A percentile compares a stretch with the other conserved stretches of the same genome.
phyloP scores from a whole-genome alignment of 2,888 invertebrate genomes.

The Tromatobia lineatoria region DNA sequence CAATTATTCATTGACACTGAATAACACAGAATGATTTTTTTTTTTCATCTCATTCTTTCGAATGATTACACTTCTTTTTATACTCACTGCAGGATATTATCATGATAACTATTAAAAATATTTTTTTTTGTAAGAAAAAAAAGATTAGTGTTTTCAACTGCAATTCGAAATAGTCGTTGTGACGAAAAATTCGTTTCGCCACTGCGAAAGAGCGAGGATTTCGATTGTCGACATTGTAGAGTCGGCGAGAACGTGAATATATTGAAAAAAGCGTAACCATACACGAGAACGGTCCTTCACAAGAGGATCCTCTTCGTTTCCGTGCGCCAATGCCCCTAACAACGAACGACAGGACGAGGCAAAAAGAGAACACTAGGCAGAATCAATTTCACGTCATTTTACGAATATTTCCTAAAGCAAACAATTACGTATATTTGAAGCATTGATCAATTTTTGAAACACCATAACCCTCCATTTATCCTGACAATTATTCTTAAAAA shows the following conservation, averaged over 20 bases:
- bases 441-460: too few species aligned
- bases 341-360: constrained; percentile 65
- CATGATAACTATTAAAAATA: background rate
- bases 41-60: too few species aligned
- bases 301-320: constrained; percentile 26
- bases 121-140: background rate
- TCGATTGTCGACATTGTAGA: constrained; percentile 5
- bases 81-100: too few species aligned
- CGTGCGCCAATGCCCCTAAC: constrained; percentile 14
- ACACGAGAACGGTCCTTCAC: constrained; percentile 59
- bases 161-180: background rate
- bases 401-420: too few species aligned
- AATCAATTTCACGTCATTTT: too few species aligned
- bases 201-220: background rate
- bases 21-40: too few species aligned
- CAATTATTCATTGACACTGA: too few species aligned
- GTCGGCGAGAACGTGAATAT: constrained; percentile 36
- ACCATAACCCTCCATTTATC: too few species aligned
- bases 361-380: constrained; percentile 57
- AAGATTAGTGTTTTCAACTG: background rate
- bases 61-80: too few species aligned
- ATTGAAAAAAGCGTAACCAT: constrained; percentile 81
- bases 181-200: background rate
- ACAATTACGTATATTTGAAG: too few species aligned
- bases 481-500: too few species aligned